A percentile compares a stretch with the other conserved stretches of the same genome.
Conservation (phyloP, 2,797 vertebrate species). For the Urocyon cinereoargenteus region DNA sequence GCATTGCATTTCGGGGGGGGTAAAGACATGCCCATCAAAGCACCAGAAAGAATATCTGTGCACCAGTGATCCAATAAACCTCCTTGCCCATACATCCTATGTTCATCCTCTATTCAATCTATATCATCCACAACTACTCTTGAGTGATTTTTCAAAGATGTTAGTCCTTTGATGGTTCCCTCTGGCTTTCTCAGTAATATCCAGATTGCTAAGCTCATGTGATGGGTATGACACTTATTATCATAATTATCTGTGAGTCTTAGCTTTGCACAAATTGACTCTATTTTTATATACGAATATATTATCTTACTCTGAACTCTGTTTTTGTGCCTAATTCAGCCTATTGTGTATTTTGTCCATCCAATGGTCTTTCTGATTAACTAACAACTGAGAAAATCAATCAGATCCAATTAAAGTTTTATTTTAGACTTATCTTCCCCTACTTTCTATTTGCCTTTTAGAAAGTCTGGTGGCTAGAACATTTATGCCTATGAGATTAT, state of each 20-base stretch:
- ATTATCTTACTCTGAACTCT: neutral
- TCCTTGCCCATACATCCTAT: neutral
- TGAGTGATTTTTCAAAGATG: neutral
- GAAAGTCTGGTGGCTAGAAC: neutral
- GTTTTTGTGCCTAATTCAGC: neutral
- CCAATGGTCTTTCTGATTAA: neutral
- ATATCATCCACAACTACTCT: neutral
- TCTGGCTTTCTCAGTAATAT: neutral
- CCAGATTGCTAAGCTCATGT: neutral
- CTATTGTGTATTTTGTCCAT: neutral
- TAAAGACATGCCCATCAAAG: neutral
- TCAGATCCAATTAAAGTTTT: neutral
- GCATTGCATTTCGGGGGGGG: neutral
- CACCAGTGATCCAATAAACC: neutral
- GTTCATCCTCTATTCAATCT: neutral
- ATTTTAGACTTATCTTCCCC: neutral
- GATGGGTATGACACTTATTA: neutral
- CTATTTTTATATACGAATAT: neutral
- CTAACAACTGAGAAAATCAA: neutral
- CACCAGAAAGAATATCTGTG: neutral
- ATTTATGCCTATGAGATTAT: neutral
- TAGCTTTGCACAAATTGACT: neutral
- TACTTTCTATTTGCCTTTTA: neutral
- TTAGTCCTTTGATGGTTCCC: neutral
- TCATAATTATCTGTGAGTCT: neutral